Base-by-base conservation (phyloP, 1,140 invertebrate species). In the Solenopsis fugax region DNA sequence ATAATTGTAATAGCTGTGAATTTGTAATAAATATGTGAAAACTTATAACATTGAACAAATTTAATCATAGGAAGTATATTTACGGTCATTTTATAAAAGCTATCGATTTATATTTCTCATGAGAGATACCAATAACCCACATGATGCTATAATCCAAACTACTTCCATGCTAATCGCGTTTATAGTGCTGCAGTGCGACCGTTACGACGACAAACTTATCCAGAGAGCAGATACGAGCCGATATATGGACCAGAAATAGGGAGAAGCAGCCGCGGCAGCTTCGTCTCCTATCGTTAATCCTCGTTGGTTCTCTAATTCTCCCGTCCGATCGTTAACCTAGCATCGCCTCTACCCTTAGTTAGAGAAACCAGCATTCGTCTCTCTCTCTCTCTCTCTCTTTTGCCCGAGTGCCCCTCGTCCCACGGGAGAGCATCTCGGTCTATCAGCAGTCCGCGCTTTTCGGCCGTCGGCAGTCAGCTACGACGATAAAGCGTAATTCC, bases 401-500 rank as follows among this genome's bases (percentile, higher is more conserved):
- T 4, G 34, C 41, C 54, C 13, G 50, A 0, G 16, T 45, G 16
- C 45, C 69, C 34, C 69, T 62, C 45, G 41, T 76, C 81, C 71
- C 71, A 75, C 24, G 67, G 41, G 81, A 85, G 7, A 45, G 24
- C 48, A 29, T 37, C 81, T n/a, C 81, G 41, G 34, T 62, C 81
- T 85, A 75, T 85, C 67, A 76, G 72, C 37, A 60, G 64, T 52
- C 58, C 71, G 85, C 71, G 76, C 60, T 87, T 89, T 54, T 87
- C 65, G 75, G 29, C 72, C 45, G 67, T 75, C 45, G 73, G 29
- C 60, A 56, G 58, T 82, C 80, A 56, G 52, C 73, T 18, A 34
- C 58, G 56, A 81, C 82, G 89, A 88, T 78, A 41, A 37, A 65
- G 58, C 77, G 88, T 91, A 91, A 91, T 91, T 90, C 77, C 87